phyloP scores from a whole-genome alignment of 2,888 invertebrate species.

The Cryptosula pallasiana region DNA sequence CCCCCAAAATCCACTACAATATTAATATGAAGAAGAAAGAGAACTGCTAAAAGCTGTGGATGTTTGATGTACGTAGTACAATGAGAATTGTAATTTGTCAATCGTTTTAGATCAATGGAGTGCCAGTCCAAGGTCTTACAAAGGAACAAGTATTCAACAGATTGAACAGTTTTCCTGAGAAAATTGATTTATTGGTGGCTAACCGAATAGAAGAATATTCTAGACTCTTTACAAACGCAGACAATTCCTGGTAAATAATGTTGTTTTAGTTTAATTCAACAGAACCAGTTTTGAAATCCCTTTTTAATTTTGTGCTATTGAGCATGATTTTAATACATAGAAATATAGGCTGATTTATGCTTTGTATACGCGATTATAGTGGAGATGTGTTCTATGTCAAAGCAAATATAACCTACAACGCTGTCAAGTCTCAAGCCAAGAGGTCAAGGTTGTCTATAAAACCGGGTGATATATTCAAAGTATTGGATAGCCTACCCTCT shows the following conservation, averaged over 20 bases:
- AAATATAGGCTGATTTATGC: no score
- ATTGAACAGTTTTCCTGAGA: neutral
- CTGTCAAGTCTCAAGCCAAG: neutral
- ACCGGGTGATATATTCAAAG: neutral
- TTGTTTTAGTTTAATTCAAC: neutral
- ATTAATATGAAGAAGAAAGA: no score
- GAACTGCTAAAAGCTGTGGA: no score
- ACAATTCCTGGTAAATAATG: neutral
- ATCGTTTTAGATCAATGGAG: neutral
- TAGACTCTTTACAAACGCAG: neutral
- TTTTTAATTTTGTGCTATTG: no score
- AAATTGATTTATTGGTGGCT: neutral
- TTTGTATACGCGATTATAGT: no score
- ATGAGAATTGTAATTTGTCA: no score
- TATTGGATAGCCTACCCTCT: neutral
- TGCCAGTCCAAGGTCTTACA: neutral
- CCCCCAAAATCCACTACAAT: no score
- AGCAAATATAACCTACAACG: neutral
- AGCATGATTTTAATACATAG: no score
- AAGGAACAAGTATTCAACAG: constrained; percentile 2
- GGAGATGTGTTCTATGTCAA: constrained; percentile 15
- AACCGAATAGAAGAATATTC: constrained; percentile 4
- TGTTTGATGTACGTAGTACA: no score
- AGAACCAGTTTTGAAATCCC: no score
- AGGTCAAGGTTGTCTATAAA: neutral